Percentiles rank a stretch among this genome's conserved stretches.
phyloP scores from a whole-genome alignment of 1,140 invertebrate genomes.

The Drosophila littoralis region DNA sequence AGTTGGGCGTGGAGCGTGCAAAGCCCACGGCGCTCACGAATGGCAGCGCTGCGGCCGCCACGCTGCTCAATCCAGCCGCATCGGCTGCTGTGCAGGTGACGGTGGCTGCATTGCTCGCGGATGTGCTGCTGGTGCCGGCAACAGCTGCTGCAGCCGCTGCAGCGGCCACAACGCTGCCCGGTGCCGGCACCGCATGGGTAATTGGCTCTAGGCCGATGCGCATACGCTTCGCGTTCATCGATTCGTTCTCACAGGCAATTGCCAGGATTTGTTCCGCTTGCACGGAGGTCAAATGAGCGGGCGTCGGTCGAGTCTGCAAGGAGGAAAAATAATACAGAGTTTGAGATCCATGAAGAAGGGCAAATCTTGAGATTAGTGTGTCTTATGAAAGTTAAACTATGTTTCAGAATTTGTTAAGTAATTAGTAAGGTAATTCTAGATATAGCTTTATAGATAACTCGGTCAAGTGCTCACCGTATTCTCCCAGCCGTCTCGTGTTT shows the following conservation, averaged over 20 bases:
- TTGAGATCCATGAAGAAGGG: not conserved
- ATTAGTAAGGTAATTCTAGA: no score
- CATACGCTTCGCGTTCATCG: slow-evolving; percentile 98
- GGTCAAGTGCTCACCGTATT: slow-evolving; percentile 68
- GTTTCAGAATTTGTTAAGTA: no score
- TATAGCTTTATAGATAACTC: no score
- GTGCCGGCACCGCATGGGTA: slow-evolving; percentile 92
- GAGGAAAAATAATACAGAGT: not conserved
- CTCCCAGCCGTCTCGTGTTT: slow-evolving; percentile 90
- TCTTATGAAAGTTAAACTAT: no score
- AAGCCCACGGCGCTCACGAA: slow-evolving; percentile 77
- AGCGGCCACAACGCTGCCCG: slow-evolving; percentile 86
- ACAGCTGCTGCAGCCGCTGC: slow-evolving; percentile 76
- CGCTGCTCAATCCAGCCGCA: slow-evolving; percentile 68
- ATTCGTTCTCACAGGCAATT: slow-evolving; percentile 98
- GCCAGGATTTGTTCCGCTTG: slow-evolving; percentile 98
- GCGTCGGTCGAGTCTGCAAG: slow-evolving; percentile 90
- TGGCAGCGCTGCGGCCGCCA: slow-evolving; percentile 71
- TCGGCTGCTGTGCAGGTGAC: slow-evolving; percentile 69
- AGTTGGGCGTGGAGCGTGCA: slow-evolving; percentile 80
- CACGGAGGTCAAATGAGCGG: slow-evolving; percentile 97
- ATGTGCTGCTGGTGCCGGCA: slow-evolving; percentile 59
- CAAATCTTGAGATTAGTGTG: not conserved
- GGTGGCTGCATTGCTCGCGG: slow-evolving; percentile 59
- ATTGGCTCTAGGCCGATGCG: slow-evolving; percentile 96